Conservation (phyloP, 2,888 invertebrate species). For the Noctuana brunneofusca region DNA sequence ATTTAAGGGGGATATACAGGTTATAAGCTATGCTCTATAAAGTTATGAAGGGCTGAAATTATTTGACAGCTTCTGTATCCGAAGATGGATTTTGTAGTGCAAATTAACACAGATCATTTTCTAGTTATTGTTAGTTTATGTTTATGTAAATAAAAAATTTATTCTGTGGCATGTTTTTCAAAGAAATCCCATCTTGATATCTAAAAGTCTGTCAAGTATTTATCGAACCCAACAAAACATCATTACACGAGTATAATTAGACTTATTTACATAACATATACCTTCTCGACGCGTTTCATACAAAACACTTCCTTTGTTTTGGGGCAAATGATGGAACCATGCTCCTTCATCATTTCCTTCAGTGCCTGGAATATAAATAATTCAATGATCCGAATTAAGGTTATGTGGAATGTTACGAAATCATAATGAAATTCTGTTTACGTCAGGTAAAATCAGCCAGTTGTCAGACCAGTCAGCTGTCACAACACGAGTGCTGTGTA, state of each 20-base stretch:
- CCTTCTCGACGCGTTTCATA: conserved; percentile 96
- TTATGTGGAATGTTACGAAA: too few relatives aligned
- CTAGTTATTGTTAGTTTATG: too few relatives aligned
- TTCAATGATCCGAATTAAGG: too few relatives aligned
- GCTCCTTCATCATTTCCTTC: conserved; percentile 95
- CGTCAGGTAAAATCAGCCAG: too few relatives aligned
- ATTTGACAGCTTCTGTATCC: not conserved
- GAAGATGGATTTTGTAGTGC: too few relatives aligned
- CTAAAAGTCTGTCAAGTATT: conserved; percentile 3
- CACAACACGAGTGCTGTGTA: too few relatives aligned
- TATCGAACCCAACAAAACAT: not conserved
- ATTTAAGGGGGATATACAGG: conserved; percentile 1
- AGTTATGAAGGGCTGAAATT: not conserved
- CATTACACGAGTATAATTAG: not conserved
- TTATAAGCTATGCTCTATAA: not conserved
- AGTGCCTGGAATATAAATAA: conserved; percentile 86
- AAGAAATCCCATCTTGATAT: too few relatives aligned
- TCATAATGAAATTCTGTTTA: too few relatives aligned
- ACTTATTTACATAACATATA: conserved; percentile 93
- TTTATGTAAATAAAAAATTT: too few relatives aligned
- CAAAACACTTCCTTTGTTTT: conserved; percentile 96
- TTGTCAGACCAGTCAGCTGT: too few relatives aligned
- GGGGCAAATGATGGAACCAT: conserved; percentile 96
- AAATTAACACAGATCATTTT: too few relatives aligned
- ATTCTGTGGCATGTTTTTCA: too few relatives aligned